These are phyloP conservation scores for Cryptoprocta ferox DNA, from an alignment of 2,797 vertebrate species.

Conservation along the genomic window DNA sequence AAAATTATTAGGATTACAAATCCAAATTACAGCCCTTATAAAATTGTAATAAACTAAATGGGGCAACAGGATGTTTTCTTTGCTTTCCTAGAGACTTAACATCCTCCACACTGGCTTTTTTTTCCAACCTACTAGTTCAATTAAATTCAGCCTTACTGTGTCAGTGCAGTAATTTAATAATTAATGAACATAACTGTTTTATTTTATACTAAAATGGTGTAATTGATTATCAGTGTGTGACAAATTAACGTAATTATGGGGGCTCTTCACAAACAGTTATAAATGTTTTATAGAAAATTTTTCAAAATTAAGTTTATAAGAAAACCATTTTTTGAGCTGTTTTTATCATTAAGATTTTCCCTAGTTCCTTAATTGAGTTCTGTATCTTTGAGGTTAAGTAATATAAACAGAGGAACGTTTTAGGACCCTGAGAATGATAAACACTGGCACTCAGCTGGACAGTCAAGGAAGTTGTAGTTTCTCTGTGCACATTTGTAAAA, in stretches of 20 bases:
- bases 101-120: background rate
- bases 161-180: background rate
- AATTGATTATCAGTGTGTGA: background rate
- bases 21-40: background rate
- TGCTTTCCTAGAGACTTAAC: background rate
- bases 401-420: background rate
- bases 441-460: background rate
- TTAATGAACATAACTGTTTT: background rate
- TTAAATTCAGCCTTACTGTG: constrained; percentile 13
- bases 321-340: background rate
- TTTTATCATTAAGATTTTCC: background rate
- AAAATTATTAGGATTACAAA: background rate
- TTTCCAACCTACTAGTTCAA: background rate
- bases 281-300: constrained; percentile 14
- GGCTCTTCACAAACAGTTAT: constrained; percentile 17
- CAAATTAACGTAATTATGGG: background rate
- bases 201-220: background rate
- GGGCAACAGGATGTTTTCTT: constrained; percentile 13
- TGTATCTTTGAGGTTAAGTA: background rate
- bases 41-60: constrained; percentile 31
- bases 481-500: constrained; percentile 37
- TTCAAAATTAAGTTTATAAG: background rate
- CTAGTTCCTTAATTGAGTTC: background rate
- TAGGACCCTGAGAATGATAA: background rate
- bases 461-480: background rate